Percentiles rank a stretch among this genome's conserved stretches.
These are phyloP conservation scores for Ophioderma brevispina DNA, from an alignment of 35 echinoderm and acorn worm species.

Conservation along the genomic window DNA sequence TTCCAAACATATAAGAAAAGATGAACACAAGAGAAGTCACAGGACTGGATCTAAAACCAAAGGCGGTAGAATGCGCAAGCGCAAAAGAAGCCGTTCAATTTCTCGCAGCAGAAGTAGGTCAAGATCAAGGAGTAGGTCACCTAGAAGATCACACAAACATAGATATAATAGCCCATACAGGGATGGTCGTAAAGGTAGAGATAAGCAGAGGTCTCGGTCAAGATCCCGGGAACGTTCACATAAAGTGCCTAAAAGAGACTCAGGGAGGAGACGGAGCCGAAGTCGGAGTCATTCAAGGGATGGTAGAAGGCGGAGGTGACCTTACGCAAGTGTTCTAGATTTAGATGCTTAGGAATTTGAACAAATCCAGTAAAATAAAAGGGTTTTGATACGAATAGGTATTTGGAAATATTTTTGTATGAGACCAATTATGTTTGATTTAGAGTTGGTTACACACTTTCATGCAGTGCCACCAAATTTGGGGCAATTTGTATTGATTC, in stretches of 20 bases:
- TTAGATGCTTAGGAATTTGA: too few relatives aligned
- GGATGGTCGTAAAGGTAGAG: not conserved
- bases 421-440: too few relatives aligned
- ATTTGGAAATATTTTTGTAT: too few relatives aligned
- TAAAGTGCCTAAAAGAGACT: slow-evolving; percentile 19
- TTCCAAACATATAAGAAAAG: not conserved
- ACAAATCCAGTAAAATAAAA: too few relatives aligned
- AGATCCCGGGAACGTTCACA: slow-evolving; percentile 17
- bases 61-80: slow-evolving; percentile 2
- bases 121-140: not conserved
- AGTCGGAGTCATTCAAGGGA: not conserved
- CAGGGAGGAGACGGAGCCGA: not conserved
- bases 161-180: not conserved
- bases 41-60: not conserved
- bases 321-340: too few relatives aligned
- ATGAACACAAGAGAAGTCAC: not conserved
- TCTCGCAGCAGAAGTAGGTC: slow-evolving; percentile 12
- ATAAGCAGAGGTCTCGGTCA: not conserved
- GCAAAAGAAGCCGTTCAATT: slow-evolving; percentile 9
- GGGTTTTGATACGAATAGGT: too few relatives aligned
- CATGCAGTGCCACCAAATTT: too few relatives aligned
- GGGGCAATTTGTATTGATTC: too few relatives aligned
- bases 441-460: too few relatives aligned
- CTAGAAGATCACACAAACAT: not conserved
- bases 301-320: not conserved